These are phyloP conservation scores for Thinocorus orbignyianus DNA, from an alignment of 2,113 vertebrate genomes.

Conservation along the genomic window DNA sequence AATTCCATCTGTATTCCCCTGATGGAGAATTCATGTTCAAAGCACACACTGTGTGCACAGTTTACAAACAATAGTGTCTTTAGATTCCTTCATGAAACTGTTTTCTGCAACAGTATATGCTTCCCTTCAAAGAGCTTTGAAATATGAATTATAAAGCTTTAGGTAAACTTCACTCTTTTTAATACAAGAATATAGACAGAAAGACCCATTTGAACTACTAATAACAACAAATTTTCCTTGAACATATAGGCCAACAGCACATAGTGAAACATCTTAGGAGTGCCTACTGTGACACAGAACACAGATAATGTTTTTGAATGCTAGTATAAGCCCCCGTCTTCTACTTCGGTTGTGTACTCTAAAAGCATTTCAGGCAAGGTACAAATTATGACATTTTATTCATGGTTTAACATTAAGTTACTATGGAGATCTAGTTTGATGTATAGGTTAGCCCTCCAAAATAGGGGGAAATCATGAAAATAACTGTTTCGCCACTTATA, in stretches of 20 bases:
- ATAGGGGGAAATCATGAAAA: not conserved
- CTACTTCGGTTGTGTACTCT: not conserved
- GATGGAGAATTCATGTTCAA: not conserved
- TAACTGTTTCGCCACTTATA: not conserved
- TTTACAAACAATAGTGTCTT: not conserved
- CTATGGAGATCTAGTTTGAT: not conserved
- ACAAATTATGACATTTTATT: not conserved
- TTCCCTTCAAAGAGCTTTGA: not conserved
- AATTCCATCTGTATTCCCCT: not conserved
- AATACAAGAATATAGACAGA: not conserved
- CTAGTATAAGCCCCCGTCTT: not conserved
- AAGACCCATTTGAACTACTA: not conserved
- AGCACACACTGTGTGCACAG: not conserved
- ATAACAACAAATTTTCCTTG: not conserved
- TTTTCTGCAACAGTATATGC: not conserved
- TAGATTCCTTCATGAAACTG: not conserved
- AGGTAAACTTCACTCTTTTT: not conserved
- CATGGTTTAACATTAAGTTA: not conserved
- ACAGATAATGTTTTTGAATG: not conserved
- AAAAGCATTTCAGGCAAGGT: not conserved
- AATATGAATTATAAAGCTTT: not conserved
- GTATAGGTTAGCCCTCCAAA: not conserved
- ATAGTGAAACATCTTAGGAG: not conserved
- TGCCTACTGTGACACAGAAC: not conserved
- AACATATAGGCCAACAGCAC: not conserved